Conservation (phyloP, 2,888 invertebrate species). For the Uropetala carovei region DNA sequence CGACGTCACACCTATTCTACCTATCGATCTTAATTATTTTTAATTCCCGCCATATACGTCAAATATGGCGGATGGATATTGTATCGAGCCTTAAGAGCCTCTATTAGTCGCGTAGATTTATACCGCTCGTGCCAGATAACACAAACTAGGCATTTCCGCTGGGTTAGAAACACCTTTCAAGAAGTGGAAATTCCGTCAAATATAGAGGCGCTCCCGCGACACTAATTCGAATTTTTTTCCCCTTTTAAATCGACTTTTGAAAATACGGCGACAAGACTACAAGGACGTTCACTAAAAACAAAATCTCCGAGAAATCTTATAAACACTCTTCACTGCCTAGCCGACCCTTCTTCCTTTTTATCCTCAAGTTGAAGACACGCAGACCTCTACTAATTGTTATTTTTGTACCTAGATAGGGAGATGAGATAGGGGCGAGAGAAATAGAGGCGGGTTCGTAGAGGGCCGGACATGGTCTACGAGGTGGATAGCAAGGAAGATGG, state of each 20-base stretch:
- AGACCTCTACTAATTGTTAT: constrained; percentile 29
- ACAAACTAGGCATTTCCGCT: constrained; percentile 10
- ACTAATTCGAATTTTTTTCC: too few species aligned
- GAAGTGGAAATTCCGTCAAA: too few species aligned
- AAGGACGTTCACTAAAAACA: too few species aligned
- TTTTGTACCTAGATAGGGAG: not conserved
- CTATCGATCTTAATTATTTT: constrained; percentile 15
- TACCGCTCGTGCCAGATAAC: not conserved
- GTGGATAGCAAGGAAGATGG: constrained; percentile 3
- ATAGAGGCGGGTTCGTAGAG: not conserved
- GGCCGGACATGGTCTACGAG: not conserved
- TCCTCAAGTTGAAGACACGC: not conserved
- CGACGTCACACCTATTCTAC: not conserved
- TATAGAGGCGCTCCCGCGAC: too few species aligned
- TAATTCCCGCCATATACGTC: not conserved
- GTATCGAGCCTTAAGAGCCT: not conserved
- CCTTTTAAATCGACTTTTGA: too few species aligned
- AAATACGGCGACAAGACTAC: too few species aligned
- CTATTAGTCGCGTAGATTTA: not conserved
- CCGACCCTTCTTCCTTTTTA: not conserved
- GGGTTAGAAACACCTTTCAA: not conserved
- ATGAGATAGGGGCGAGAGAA: not conserved
- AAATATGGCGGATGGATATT: not conserved
- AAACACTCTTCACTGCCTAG: not conserved
- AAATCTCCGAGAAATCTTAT: too few species aligned